Percentiles rank a stretch among this genome's conserved stretches.
Conservation (phyloP, 1,140 invertebrate genomes). For the Scaptomyza hsui region DNA sequence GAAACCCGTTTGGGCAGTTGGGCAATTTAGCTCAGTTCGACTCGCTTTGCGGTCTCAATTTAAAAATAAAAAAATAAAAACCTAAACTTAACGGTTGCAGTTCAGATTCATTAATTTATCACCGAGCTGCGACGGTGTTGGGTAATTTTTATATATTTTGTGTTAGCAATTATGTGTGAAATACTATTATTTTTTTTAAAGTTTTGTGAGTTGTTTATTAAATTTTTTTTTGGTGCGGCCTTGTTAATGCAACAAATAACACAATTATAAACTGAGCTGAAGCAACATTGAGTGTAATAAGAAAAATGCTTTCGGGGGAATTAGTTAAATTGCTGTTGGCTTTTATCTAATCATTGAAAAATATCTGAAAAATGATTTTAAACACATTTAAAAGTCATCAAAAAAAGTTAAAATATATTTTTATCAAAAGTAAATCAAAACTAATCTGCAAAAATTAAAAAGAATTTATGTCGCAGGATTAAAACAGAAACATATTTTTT, state of each 20-base stretch:
- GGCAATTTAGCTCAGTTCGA: slow-evolving; percentile 19
- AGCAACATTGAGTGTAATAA: not conserved
- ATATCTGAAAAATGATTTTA: too few relatives aligned
- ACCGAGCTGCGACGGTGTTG: slow-evolving; percentile 44
- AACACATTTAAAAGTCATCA: too few relatives aligned
- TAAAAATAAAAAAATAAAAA: slow-evolving; percentile 4
- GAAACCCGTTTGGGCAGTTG: slow-evolving; percentile 48
- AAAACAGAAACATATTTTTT: too few relatives aligned
- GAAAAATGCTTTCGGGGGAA: not conserved
- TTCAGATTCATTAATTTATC: slow-evolving; percentile 77
- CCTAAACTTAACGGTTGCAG: slow-evolving; percentile 51
- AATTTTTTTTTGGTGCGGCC: slow-evolving; percentile 31
- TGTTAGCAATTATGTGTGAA: slow-evolving; percentile 78
- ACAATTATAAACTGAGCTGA: slow-evolving; percentile 2
- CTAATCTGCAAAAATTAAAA: too few relatives aligned
- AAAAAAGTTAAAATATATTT: too few relatives aligned
- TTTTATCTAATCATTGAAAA: too few relatives aligned
- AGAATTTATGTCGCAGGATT: too few relatives aligned
- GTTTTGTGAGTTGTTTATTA: not conserved
- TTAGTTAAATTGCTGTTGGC: not conserved
- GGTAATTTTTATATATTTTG: slow-evolving; percentile 61
- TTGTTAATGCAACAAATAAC: slow-evolving; percentile 46
- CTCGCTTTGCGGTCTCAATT: slow-evolving; percentile 24
- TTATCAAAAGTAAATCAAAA: too few relatives aligned
- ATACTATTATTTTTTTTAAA: slow-evolving; percentile 52